Evolutionary conservation across 1,140 invertebrate species (phyloP).

Genomic region (Globodera rostochiensis): DNA sequence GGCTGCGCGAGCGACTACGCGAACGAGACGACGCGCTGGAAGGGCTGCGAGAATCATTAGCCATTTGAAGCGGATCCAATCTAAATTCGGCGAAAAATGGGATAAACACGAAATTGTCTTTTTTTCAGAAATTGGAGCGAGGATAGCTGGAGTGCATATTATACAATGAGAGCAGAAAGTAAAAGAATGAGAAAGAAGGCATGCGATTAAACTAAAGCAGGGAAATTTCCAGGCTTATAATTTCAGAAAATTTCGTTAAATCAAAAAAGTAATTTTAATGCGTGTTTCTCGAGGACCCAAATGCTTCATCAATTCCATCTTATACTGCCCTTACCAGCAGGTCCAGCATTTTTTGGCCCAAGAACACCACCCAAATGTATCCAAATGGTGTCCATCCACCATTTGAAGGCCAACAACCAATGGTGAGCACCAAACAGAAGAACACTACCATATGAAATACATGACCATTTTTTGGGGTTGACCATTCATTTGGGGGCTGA

Average conservation of each 20-base stretch:
- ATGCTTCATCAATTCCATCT: not conserved
- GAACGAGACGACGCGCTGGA: not conserved
- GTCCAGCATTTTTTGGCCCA: not conserved
- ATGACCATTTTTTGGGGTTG: not conserved
- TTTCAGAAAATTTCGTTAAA: no score
- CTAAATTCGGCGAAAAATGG: not conserved
- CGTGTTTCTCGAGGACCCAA: no score
- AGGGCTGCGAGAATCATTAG: constrained; percentile 19
- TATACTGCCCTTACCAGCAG: not conserved
- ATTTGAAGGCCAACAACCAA: constrained; percentile 5
- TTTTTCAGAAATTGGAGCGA: no score
- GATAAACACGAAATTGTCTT: no score
- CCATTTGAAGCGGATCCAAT: not conserved
- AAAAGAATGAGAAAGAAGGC: no score
- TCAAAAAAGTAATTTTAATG: no score
- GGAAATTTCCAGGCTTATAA: no score
- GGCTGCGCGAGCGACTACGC: constrained; percentile 5
- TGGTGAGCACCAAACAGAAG: constrained; percentile 4
- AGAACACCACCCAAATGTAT: constrained; percentile 3
- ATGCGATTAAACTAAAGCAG: not conserved
- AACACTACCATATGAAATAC: not conserved
- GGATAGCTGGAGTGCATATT: no score
- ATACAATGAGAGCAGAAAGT: no score
- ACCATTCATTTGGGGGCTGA: not conserved
- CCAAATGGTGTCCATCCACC: constrained; percentile 3